Conservation (phyloP, 1,140 invertebrate species). For the Eueides isabella region DNA sequence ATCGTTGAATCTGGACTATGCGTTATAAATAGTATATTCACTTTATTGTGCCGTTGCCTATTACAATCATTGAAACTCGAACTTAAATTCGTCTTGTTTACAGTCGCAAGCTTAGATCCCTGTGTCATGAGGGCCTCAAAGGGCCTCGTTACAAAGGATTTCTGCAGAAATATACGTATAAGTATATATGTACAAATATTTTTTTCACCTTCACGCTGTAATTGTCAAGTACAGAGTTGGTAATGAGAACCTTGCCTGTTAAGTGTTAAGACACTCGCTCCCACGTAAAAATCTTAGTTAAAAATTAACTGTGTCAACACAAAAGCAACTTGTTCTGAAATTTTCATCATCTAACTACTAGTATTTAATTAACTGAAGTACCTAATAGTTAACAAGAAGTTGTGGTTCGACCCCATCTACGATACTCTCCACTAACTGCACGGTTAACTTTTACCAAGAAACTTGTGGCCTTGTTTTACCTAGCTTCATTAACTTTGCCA, state of each 20-base stretch:
- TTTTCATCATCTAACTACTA: constrained; percentile 6
- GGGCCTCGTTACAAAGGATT: too few relatives aligned
- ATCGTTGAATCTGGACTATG: neutral
- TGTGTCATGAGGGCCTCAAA: too few relatives aligned
- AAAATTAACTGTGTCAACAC: neutral
- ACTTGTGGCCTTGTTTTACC: constrained; percentile 18
- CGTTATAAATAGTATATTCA: neutral
- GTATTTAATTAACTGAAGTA: constrained; percentile 12
- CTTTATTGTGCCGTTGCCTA: fast-evolving
- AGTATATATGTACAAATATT: too few relatives aligned
- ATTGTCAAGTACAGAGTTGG: too few relatives aligned
- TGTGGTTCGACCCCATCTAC: constrained; percentile 14
- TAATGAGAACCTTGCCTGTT: too few relatives aligned
- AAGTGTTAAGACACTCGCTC: too few relatives aligned
- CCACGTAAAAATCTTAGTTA: neutral
- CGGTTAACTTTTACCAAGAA: constrained; percentile 21
- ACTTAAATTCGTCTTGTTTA: too few relatives aligned
- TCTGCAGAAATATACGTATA: too few relatives aligned
- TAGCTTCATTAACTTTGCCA: constrained; percentile 22
- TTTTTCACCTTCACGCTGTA: too few relatives aligned
- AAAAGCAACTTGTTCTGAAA: constrained; percentile 2
- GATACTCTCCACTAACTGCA: constrained; percentile 12
- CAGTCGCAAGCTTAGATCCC: too few relatives aligned
- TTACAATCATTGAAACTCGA: too few relatives aligned
- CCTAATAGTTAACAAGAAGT: constrained; percentile 5